phyloP scores from a whole-genome alignment of 2,113 vertebrate species.

The Oreochromis tanganicae region DNA sequence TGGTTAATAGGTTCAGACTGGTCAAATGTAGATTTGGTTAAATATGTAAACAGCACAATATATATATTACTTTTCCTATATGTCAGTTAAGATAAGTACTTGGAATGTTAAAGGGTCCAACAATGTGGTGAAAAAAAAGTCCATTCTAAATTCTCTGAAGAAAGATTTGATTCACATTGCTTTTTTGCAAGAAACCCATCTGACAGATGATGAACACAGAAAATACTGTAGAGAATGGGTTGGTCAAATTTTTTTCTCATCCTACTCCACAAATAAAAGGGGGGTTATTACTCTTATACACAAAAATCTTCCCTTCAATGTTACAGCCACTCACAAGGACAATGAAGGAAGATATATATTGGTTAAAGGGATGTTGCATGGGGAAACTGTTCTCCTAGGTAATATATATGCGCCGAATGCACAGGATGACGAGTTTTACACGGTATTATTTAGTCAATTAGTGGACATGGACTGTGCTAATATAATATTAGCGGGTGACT shows the following conservation, averaged over 20 bases:
- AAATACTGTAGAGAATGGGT: neutral
- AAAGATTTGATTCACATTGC: no score
- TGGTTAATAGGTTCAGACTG: no score
- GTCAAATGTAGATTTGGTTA: no score
- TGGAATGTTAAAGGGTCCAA: no score
- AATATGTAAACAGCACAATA: no score
- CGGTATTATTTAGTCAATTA: neutral
- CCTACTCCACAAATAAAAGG: neutral
- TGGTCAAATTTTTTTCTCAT: neutral
- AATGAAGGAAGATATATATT: neutral
- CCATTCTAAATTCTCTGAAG: no score
- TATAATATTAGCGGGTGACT: neutral
- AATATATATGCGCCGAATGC: neutral
- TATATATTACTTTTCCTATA: no score
- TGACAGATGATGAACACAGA: no score
- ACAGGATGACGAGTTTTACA: neutral
- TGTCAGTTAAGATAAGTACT: no score
- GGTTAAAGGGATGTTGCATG: neutral
- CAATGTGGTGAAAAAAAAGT: no score
- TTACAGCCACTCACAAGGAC: neutral
- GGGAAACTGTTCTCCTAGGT: neutral
- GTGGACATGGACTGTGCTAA: neutral
- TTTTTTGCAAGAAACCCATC: no score
- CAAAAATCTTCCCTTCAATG: accelerated
- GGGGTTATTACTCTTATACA: neutral